These are phyloP conservation scores for Helogale parvula DNA, from an alignment of 2,113 vertebrate genomes.

Conservation along the genomic window DNA sequence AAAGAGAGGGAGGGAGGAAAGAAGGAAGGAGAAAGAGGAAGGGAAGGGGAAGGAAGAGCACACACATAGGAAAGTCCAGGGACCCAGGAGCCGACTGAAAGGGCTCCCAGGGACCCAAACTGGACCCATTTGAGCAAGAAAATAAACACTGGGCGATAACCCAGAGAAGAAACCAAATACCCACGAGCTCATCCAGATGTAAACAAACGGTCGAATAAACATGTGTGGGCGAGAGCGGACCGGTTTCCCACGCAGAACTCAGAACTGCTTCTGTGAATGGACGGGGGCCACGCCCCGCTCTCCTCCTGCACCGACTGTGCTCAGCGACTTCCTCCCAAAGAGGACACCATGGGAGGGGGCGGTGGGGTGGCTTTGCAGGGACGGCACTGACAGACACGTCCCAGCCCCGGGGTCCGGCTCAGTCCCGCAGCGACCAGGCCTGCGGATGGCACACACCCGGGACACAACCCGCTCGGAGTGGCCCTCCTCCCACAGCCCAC, in stretches of 20 bases:
- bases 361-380: accelerated
- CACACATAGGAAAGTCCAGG: accelerated
- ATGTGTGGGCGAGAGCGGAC: accelerated
- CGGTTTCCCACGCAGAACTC: neutral
- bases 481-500: neutral
- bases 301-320: accelerated
- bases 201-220: neutral
- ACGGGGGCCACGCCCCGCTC: accelerated
- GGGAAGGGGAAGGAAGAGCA: neutral
- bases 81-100: neutral
- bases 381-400: neutral
- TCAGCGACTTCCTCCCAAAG: accelerated
- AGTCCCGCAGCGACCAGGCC: accelerated
- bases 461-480: accelerated
- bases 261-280: accelerated
- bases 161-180: neutral
- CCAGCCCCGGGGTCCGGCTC: neutral
- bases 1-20: too few relatives aligned
- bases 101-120: accelerated
- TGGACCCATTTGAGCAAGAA: neutral
- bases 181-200: accelerated
- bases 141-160: neutral
- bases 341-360: accelerated
- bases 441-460: accelerated
- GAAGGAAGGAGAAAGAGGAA: neutral